A percentile compares a stretch with the other conserved stretches of the same genome.
phyloP scores from a whole-genome alignment of 2,888 invertebrate species.

The Anarsia innoxiella region DNA sequence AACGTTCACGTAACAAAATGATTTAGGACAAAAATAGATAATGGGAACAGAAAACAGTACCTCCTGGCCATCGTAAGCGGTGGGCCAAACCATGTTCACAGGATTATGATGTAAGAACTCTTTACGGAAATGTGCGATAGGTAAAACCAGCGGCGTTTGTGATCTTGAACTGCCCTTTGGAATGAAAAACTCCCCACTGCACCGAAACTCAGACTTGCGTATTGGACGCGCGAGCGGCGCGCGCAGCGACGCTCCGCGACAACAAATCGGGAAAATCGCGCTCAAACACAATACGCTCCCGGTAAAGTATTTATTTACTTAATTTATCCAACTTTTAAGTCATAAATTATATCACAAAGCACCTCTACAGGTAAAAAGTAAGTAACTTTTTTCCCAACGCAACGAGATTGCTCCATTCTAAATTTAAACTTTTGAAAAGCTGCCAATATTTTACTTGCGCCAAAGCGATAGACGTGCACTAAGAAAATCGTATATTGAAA shows the following conservation, averaged over 20 bases:
- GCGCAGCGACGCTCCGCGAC: conserved; percentile 51
- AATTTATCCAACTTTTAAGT: conserved; percentile 1
- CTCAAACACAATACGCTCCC: conserved; percentile 15
- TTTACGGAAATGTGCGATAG: conserved; percentile 40
- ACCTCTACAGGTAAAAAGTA: conserved; percentile 15
- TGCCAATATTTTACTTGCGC: conserved; percentile 42
- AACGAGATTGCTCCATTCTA: conserved; percentile 35
- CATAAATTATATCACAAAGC: conserved; percentile 9
- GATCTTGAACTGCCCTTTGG: conserved; percentile 75
- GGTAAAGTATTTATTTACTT: conserved; percentile 4
- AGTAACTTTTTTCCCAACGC: conserved; percentile 17
- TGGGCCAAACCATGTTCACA: conserved; percentile 62
- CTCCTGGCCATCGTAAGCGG: conserved; percentile 59
- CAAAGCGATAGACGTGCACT: conserved; percentile 18
- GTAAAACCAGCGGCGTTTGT: conserved; percentile 53
- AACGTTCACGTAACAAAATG: conserved; percentile 36
- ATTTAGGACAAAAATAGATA: conserved; percentile 33
- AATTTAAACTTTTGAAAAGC: conserved; percentile 48
- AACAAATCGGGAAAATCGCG: no score
- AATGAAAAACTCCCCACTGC: conserved; percentile 57
- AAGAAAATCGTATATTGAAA: no score
- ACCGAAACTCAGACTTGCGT: conserved; percentile 55
- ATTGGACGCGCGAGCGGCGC: conserved; percentile 53
- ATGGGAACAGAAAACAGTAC: conserved; percentile 29
- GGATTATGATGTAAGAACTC: conserved; percentile 35